These are phyloP conservation scores for Forpus xanthops DNA, from an alignment of 2,797 vertebrate species.

Conservation along the genomic window DNA sequence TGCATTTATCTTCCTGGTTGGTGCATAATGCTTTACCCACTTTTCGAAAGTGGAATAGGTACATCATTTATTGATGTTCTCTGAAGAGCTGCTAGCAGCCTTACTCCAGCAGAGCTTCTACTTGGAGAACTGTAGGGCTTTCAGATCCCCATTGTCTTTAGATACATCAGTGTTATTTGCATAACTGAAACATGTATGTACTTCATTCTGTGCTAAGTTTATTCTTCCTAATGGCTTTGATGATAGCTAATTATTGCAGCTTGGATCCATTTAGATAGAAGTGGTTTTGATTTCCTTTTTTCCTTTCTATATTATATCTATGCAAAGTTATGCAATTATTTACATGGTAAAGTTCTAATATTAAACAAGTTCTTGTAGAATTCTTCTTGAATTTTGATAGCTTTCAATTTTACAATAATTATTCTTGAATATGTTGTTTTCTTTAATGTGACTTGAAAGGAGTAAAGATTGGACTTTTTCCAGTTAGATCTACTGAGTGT, in stretches of 20 bases:
- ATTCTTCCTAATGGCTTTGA: conserved; percentile 47
- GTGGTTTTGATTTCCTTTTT: conserved; percentile 47
- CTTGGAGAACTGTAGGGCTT: conserved; percentile 1
- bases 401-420: background rate
- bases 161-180: conserved; percentile 20
- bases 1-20: conserved; percentile 1
- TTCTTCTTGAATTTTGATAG: background rate
- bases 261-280: conserved; percentile 54
- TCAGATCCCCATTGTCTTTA: conserved; percentile 4
- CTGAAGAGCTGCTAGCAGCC: conserved; percentile 12
- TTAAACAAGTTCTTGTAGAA: background rate
- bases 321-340: conserved; percentile 2
- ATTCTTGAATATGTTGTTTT: background rate
- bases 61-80: conserved; percentile 11
- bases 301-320: background rate
- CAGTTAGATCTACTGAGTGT: background rate
- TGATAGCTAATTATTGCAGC: conserved; percentile 50
- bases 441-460: background rate
- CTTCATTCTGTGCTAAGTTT: conserved; percentile 26
- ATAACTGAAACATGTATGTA: background rate
- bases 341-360: background rate
- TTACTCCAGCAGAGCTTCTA: background rate
- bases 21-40: background rate
- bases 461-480: background rate
- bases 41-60: background rate